phyloP scores from a whole-genome alignment of 2,888 invertebrate genomes.

The Chesias legatella region DNA sequence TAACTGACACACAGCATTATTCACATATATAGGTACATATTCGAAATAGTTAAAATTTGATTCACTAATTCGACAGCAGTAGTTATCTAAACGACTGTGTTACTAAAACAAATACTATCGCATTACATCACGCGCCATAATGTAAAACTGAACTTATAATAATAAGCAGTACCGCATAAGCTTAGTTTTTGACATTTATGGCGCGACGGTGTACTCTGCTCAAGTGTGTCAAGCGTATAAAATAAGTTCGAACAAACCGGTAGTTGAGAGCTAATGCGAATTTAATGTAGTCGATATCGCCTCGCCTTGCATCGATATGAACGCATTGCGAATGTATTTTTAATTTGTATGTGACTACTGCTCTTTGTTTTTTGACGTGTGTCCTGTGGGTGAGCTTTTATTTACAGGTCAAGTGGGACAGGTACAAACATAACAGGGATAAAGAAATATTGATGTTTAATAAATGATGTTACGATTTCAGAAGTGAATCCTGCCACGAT shows the following conservation, averaged over 20 bases:
- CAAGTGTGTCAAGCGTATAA: slow-evolving; percentile 48
- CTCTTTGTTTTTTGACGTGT: slow-evolving; percentile 21
- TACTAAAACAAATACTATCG: too few relatives aligned
- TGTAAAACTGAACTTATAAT: background rate
- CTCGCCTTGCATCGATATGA: slow-evolving; percentile 46
- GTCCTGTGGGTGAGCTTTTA: slow-evolving; percentile 7
- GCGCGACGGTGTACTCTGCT: slow-evolving; percentile 17
- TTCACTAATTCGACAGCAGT: too few relatives aligned
- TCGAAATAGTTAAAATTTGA: too few relatives aligned
- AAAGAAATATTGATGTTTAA: too few relatives aligned
- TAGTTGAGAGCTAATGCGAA: slow-evolving; percentile 65
- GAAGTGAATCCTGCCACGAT: too few relatives aligned
- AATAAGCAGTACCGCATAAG: background rate
- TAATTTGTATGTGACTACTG: slow-evolving; percentile 22
- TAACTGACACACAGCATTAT: too few relatives aligned
- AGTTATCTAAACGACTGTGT: too few relatives aligned
- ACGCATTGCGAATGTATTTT: slow-evolving; percentile 41
- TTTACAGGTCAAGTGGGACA: slow-evolving; percentile 1
- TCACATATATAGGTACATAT: too few relatives aligned
- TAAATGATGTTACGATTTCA: too few relatives aligned
- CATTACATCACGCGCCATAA: background rate
- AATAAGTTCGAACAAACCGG: slow-evolving; percentile 48
- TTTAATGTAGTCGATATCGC: slow-evolving; percentile 60
- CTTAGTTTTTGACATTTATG: slow-evolving; percentile 12
- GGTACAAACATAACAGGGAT: background rate